phyloP scores from a whole-genome alignment of 2,113 vertebrate genomes.

The Grammomys surdaster region DNA sequence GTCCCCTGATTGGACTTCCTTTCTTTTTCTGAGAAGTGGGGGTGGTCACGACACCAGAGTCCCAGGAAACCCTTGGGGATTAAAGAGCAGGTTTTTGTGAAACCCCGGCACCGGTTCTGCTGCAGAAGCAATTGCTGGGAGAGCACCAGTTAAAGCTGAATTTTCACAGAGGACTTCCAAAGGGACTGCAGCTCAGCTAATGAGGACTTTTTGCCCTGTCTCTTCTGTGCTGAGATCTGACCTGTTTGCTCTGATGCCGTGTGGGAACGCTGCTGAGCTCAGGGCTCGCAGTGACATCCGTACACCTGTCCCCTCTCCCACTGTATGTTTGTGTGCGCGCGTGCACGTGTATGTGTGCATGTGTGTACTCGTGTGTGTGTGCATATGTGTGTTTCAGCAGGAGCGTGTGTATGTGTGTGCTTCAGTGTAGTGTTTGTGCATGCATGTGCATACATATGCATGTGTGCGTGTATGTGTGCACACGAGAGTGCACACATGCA shows the following conservation, averaged over 20 bases:
- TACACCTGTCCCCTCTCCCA: not conserved
- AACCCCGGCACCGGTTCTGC: not conserved
- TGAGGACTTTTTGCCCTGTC: rapidly evolving
- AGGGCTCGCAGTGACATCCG: rapidly evolving
- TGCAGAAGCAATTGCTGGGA: rapidly evolving
- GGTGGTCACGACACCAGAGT: not conserved
- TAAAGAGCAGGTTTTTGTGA: not conserved
- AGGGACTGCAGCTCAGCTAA: not conserved
- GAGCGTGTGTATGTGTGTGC: too few relatives aligned
- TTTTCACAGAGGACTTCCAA: rapidly evolving
- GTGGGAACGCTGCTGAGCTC: rapidly evolving
- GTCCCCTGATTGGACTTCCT: not conserved
- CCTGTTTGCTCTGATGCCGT: rapidly evolving
- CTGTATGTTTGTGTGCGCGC: too few relatives aligned
- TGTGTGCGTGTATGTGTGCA: not conserved
- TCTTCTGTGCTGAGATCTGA: not conserved
- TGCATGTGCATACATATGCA: not conserved
- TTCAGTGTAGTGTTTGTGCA: not conserved
- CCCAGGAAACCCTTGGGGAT: not conserved
- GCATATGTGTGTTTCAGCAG: too few relatives aligned
- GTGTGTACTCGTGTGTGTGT: too few relatives aligned
- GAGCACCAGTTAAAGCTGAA: rapidly evolving
- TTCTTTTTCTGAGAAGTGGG: not conserved
- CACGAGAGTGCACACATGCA: too few relatives aligned
- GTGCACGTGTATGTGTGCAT: too few relatives aligned